These are phyloP conservation scores for Cepaea hortensis DNA, from an alignment of 2,888 invertebrate species.

Conservation along the genomic window DNA sequence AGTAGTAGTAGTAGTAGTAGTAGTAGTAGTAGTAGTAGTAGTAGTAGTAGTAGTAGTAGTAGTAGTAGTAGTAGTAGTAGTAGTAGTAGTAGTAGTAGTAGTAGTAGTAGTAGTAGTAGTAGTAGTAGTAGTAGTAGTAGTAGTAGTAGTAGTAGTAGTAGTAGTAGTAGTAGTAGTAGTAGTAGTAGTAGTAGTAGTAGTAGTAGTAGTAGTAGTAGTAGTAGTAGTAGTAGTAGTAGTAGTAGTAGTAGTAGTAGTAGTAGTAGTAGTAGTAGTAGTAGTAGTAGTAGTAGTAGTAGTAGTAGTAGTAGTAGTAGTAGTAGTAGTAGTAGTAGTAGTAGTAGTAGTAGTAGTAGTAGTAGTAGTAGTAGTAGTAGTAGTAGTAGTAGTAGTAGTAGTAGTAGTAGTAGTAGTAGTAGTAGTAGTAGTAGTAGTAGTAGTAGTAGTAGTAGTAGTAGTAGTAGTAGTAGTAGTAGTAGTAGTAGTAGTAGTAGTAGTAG, in stretches of 20 bases:
- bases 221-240: not conserved
- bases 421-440: conserved; percentile 42
- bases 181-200: conserved; percentile 38
- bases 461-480: conserved; percentile 43
- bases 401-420: conserved; percentile 41
- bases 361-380: conserved; percentile 42
- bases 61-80: conserved; percentile 27
- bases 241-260: conserved; percentile 41
- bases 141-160: conserved; percentile 28
- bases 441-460: conserved; percentile 37
- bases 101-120: conserved; percentile 32
- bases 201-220: conserved; percentile 35
- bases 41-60: conserved; percentile 1
- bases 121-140: conserved; percentile 34
- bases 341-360: conserved; percentile 37
- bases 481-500: conserved; percentile 43
- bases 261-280: conserved; percentile 43
- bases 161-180: conserved; percentile 37
- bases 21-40: too few relatives aligned
- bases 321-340: conserved; percentile 42
- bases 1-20: conserved; percentile 33
- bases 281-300: conserved; percentile 37
- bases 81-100: conserved; percentile 28
- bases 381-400: conserved; percentile 39
- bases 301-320: conserved; percentile 42